phyloP scores from a whole-genome alignment of 1,140 invertebrate species.

The Uloborus diversus region DNA sequence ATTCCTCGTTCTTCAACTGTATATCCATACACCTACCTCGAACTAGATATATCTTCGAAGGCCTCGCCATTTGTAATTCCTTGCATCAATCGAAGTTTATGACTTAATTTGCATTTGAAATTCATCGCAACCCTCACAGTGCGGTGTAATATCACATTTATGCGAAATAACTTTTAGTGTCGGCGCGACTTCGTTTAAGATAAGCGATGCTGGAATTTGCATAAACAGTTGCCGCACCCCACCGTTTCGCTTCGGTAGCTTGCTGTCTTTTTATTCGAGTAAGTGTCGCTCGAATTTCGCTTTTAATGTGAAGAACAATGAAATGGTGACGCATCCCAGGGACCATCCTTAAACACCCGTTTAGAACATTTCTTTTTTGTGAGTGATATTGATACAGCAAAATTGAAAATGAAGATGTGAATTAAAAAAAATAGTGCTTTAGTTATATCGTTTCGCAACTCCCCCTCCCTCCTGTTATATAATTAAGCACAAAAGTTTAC shows the following conservation, averaged over 20 bases:
- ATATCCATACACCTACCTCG: constrained; percentile 3
- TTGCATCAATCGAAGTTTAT: constrained; percentile 47
- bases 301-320: background rate
- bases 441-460: too few relatives aligned
- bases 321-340: too few relatives aligned
- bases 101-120: constrained; percentile 48
- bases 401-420: too few relatives aligned
- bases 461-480: too few relatives aligned
- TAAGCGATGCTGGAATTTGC: constrained; percentile 39
- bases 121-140: constrained; percentile 23
- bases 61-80: constrained; percentile 27
- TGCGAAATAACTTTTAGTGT: constrained; percentile 52
- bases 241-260: constrained; percentile 18
- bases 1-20: background rate
- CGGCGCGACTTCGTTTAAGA: constrained; percentile 41
- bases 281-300: constrained; percentile 35
- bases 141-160: constrained; percentile 43
- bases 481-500: too few relatives aligned
- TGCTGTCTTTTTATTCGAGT: constrained; percentile 36
- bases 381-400: too few relatives aligned
- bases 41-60: constrained; percentile 33
- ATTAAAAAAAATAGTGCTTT: too few relatives aligned
- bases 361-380: too few relatives aligned
- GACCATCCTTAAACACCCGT: too few relatives aligned
- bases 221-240: constrained; percentile 41